Base-by-base conservation (phyloP, 2,888 invertebrate genomes). In the Polia nebulosa region DNA sequence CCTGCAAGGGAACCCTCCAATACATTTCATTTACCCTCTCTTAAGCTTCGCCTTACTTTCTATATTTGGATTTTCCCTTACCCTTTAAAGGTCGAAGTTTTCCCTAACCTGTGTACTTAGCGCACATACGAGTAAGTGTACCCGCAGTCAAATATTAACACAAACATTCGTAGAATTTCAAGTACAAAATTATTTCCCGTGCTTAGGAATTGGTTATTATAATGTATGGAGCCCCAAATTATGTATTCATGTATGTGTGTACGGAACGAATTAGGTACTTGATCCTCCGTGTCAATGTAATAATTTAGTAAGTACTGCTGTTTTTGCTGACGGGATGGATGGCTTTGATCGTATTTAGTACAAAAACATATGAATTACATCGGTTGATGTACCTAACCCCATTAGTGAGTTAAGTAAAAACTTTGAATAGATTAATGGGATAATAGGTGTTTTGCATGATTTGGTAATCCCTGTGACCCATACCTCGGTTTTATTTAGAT, bases 141-240 rank as follows among this genome's bases (percentile, higher is more conserved):
- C 32, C 64, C 45, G 44, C 22, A 36, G 4, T 45, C 36, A 58
- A 78, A 78, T 78, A 72, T 72, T 67, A 47, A 53, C 78, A 45
- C 60, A 45, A 60, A 78, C 73, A 72, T 45, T 70, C 39, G 22
- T 45, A 39, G n/a, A 57, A 66, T 77, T 55, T 22, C 11, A 47
- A 59, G 45, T 22, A 34, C 58, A 62, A 68, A 69, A n/a, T n/a
- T 49, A 63, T 27, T 45, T 25, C 22, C 25, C 34, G 58, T 44
- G 22, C 29, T 52, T 61, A 34, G 32, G 36, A 57, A 53, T 57
- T 11, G 39, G 32, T 53, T 61, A 53, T 55, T 45, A 58, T 22
- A 72, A 41, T 36, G 55, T 41, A 39, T 27, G 41, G 67, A 59
- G 15, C 36, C 34, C 39, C 39, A 59, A 49, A 76, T 52, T 44